A percentile compares a stretch with the other conserved stretches of the same genome.
Conservation (phyloP, 2,797 vertebrate genomes). For the Anguilla megastoma region DNA sequence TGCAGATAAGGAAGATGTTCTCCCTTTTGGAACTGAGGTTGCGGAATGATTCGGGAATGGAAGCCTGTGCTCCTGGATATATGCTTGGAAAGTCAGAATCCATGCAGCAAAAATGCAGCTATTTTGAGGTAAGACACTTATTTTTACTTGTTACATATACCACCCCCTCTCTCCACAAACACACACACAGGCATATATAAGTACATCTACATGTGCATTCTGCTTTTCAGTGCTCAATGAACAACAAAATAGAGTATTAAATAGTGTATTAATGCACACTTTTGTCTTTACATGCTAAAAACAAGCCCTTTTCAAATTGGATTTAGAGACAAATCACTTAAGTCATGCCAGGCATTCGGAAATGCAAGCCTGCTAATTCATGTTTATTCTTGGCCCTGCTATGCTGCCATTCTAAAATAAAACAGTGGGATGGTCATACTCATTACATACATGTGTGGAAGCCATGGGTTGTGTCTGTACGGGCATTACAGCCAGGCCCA, state of each 20-base stretch:
- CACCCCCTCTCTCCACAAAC: neutral
- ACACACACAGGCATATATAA: neutral
- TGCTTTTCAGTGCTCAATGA: neutral
- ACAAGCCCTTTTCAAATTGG: neutral
- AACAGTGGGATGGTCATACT: neutral
- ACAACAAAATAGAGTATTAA: neutral
- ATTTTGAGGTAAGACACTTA: slow-evolving; percentile 25
- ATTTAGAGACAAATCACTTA: neutral
- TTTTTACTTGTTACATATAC: neutral
- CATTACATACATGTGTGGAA: neutral
- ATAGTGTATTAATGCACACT: neutral
- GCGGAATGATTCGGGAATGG: neutral
- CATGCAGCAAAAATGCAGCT: neutral
- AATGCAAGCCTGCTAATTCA: slow-evolving; percentile 11
- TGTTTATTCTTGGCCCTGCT: slow-evolving; percentile 24
- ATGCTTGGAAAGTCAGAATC: neutral
- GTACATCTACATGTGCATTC: neutral
- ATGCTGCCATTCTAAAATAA: slow-evolving; percentile 21
- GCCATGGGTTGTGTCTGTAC: neutral
- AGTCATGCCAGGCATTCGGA: slow-evolving; percentile 21
- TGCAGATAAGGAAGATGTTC: neutral
- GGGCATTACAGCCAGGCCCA: neutral
- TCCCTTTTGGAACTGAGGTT: neutral
- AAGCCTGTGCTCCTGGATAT: neutral
- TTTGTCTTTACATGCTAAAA: neutral